Evolutionary conservation across 2,888 invertebrate species (phyloP).

Genomic region (Ceriagrion tenellum): DNA sequence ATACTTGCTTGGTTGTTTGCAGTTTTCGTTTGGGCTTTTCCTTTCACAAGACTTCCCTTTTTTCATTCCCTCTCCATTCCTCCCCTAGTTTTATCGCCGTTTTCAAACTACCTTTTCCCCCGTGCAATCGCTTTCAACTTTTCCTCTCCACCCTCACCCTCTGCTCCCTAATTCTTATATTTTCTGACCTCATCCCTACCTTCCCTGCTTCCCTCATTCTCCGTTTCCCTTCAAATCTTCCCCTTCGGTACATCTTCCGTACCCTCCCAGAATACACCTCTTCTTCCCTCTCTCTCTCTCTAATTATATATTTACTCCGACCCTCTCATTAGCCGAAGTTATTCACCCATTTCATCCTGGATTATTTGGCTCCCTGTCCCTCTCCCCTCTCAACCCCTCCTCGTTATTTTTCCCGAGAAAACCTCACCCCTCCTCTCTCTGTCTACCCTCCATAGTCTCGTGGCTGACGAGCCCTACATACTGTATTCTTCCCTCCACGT

Average conservation of each 20-base stretch:
- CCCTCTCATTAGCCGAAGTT: conserved; percentile 31
- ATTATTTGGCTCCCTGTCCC: not conserved
- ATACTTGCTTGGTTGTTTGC: no score
- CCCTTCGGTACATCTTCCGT: not conserved
- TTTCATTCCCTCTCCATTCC: no score
- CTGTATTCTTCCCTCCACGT: not conserved
- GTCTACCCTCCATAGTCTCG: not conserved
- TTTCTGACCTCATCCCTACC: not conserved
- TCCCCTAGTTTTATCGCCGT: not conserved
- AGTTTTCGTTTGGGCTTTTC: no score
- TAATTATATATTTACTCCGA: conserved; percentile 23
- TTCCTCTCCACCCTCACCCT: not conserved
- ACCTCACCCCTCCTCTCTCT: no score
- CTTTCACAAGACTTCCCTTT: no score
- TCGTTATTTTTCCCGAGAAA: no score
- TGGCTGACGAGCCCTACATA: not conserved
- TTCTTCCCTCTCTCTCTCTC: not conserved
- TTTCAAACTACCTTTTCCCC: not conserved
- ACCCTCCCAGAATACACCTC: not conserved
- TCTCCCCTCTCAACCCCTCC: not conserved
- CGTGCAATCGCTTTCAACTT: not conserved
- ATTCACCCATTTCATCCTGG: conserved; percentile 17
- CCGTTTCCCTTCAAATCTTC: not conserved
- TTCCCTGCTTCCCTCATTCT: not conserved
- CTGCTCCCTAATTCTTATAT: not conserved